Evolutionary conservation across 1,140 invertebrate species (phyloP), one percentile per base, ranked within the genome.

Genomic region (Microplitis mediator): DNA sequence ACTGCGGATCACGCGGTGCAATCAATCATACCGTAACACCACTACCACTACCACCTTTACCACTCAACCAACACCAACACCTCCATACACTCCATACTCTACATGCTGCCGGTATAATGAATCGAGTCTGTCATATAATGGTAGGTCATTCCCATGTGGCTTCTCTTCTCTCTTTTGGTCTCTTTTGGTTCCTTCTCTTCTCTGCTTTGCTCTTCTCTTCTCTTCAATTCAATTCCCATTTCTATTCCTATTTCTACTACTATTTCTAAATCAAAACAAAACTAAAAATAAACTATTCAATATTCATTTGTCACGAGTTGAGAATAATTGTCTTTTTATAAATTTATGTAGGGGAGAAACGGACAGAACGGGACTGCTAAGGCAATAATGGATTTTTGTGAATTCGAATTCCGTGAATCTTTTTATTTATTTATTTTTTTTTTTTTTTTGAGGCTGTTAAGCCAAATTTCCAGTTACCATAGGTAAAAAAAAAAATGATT

Each of bases 21-120:
- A 86, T 86, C 83, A 85, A 87, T 87, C 85, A 86, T 85, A 72
- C 76, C 78, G 81, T 81, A 81, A 83, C 79, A 79, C 79, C 80
- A 81, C 78, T 81, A 76, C 77, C 4, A 50, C 45, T 36, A 54
- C 34, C 34, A 50, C 32, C 45, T 52, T 35, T 13, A 45, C 39
- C 39, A 11, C 39, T 6, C 39, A 23, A 23, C 23, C 23, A 14
- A 23, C 16, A 34, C 16, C 9, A 36, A 13, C 62, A 14, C 35
- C 34, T 39, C 62, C 13, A 11, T n/a, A 23, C 34, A 6, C 23
- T 23, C 23, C 23, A 23, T 23, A 23, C 23, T 23, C 23, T 23
- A 23, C 23, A 23, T 23, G 23, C 23, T 23, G 23, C 23, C 62
- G 6, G 50, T 34, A 67, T 67, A 67, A 67, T 67, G 65, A 67